phyloP scores from a whole-genome alignment of 1,140 invertebrate genomes.

The Argopecten irradians region DNA sequence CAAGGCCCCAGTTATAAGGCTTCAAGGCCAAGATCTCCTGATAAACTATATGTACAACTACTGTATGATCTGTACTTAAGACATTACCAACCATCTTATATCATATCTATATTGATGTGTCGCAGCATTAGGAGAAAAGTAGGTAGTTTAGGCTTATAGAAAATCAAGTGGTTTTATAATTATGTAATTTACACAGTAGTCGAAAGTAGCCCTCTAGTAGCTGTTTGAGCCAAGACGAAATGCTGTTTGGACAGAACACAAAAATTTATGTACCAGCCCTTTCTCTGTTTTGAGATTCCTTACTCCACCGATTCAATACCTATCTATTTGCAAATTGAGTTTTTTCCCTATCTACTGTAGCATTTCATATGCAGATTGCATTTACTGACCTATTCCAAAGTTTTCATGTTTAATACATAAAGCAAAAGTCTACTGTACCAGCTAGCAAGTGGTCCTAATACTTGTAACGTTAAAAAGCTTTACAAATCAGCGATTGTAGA shows the following conservation, averaged over 20 bases:
- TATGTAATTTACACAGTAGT: too few relatives aligned
- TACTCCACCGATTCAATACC: not conserved
- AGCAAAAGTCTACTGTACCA: not conserved
- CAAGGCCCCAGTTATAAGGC: not conserved
- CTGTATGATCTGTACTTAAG: not conserved
- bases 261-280: not conserved
- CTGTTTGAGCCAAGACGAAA: not conserved
- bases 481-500: not conserved
- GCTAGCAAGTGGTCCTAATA: not conserved
- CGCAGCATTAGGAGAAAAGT: too few relatives aligned
- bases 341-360: not conserved
- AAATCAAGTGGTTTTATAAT: too few relatives aligned
- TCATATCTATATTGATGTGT: not conserved
- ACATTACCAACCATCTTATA: not conserved
- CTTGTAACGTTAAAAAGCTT: not conserved
- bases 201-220: too few relatives aligned
- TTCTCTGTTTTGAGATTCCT: not conserved
- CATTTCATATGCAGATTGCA: constrained; percentile 16
- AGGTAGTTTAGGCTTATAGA: too few relatives aligned
- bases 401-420: constrained; percentile 19
- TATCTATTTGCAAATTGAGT: constrained; percentile 18
- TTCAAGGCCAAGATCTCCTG: not conserved
- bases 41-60: not conserved
- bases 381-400: not conserved
- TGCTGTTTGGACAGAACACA: not conserved